Evolutionary conservation across 2,797 vertebrate species (phyloP), one percentile per base, ranked within the genome.

Genomic region (Halcyon chelicuti): DNA sequence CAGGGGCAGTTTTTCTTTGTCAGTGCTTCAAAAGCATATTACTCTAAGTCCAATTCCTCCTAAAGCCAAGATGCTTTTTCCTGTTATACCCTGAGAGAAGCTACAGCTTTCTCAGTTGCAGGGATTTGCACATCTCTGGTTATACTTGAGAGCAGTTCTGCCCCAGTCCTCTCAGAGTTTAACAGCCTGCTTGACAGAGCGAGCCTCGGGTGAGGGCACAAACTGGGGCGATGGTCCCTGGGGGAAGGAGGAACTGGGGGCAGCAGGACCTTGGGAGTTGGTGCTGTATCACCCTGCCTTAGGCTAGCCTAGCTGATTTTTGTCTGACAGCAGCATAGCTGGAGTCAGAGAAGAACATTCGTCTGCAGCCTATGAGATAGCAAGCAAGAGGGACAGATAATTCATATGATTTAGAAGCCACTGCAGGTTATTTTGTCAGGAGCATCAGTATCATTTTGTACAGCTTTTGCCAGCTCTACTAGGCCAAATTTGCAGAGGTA

Each of bases 391-490:
- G 37, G 79, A 83, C 7, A 80, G 76, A 71, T 31, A 60, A 77
- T 52, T 93, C 65, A 8, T 3, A 4, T 71, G 82, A 92, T 93
- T 93, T 83, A 94, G 85, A 51, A 86, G 79, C 35, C 65, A 51
- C 57, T 88, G 88, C 82, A 73, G 72, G 57, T 70, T 60, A 33
- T 70, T 86, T 71, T 92, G 79, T 94, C 90, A 92, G 79, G 31
- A 88, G 39, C 57, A 86, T 73, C 47, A 55, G 75, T 51, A 88
- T 49, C 25, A 31, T 58, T 87, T 77, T 74, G 76, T 52, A 67
- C 20, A 74, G 65, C 86, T 80, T 80, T 67, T 83, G 92, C 72
- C 72, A 83, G 40, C 54, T 74, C 54, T 44, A 60, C 68, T 57
- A 55, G 31, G 73, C 61, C 49, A 89, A 8, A 81, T 77, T 31